These are phyloP conservation scores for Anguilla anguilla DNA, from an alignment of 2,797 vertebrate genomes.

Conservation along the genomic window DNA sequence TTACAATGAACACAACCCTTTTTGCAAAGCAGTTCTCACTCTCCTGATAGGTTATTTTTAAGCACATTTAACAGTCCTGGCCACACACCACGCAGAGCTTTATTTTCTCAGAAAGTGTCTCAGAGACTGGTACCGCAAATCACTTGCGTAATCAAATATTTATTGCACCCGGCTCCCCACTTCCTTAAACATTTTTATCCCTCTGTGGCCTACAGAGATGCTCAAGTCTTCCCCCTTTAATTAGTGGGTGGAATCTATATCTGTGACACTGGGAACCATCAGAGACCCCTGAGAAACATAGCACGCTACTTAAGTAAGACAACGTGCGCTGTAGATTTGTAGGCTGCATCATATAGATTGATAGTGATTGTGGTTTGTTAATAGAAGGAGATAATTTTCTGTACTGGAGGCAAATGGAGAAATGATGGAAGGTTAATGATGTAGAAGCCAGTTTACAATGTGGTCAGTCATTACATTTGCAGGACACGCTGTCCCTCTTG, in stretches of 20 bases:
- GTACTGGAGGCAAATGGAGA: neutral
- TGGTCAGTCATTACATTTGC: neutral
- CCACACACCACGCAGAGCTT: neutral
- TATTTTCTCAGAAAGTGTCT: neutral
- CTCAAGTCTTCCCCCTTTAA: conserved; percentile 46
- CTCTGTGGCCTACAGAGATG: conserved; percentile 23
- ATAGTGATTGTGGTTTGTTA: conserved; percentile 1
- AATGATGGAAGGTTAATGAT: neutral
- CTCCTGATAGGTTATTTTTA: neutral
- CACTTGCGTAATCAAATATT: conserved; percentile 14
- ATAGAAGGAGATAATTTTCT: neutral
- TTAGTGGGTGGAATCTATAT: conserved; percentile 46
- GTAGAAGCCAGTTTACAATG: neutral
- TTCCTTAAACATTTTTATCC: conserved; percentile 45
- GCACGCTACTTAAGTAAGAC: neutral
- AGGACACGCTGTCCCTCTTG: neutral
- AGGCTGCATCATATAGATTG: neutral
- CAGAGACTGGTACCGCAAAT: neutral
- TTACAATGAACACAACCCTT: neutral
- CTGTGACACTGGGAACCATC: conserved; percentile 36
- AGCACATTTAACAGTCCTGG: neutral
- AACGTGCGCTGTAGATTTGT: neutral
- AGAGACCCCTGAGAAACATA: conserved; percentile 36
- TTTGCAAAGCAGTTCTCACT: neutral
- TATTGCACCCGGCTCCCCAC: conserved; percentile 7